Percentiles rank a stretch among this genome's conserved stretches.
Conservation (phyloP, 2,113 vertebrate genomes). For the Plecturocebus donacophilus region DNA sequence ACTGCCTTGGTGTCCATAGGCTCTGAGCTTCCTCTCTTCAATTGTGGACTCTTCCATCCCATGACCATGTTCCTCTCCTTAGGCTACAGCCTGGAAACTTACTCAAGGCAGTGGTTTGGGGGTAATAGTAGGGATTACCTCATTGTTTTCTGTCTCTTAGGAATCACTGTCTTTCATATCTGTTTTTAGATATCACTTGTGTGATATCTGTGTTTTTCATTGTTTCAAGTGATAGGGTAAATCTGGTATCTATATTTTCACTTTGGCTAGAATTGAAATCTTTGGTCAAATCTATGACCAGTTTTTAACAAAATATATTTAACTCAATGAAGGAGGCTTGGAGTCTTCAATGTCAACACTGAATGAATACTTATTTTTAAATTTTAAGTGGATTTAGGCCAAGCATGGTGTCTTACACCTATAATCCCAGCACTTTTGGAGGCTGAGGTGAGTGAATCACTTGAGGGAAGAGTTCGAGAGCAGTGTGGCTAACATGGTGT, state of each 20-base stretch:
- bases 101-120: not conserved
- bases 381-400: not conserved
- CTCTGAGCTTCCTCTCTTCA: not conserved
- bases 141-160: not conserved
- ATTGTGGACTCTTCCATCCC: not conserved
- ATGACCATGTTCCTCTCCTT: not conserved
- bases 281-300: not conserved
- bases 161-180: not conserved
- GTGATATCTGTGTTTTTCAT: not conserved
- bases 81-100: not conserved
- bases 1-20: not conserved
- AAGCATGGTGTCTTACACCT: too few relatives aligned
- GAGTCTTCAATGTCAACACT: not conserved
- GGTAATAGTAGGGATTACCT: not conserved
- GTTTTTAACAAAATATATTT: not conserved
- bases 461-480: too few relatives aligned
- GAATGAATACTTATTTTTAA: not conserved
- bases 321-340: not conserved
- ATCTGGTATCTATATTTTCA: not conserved
- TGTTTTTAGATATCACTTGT: not conserved
- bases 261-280: not conserved
- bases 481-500: too few relatives aligned
- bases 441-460: too few relatives aligned
- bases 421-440: too few relatives aligned
- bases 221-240: not conserved